Evolutionary conservation across 2,797 vertebrate genomes (phyloP), one percentile per base, ranked within the genome.

Genomic region (Phoxinus dragarum): DNA sequence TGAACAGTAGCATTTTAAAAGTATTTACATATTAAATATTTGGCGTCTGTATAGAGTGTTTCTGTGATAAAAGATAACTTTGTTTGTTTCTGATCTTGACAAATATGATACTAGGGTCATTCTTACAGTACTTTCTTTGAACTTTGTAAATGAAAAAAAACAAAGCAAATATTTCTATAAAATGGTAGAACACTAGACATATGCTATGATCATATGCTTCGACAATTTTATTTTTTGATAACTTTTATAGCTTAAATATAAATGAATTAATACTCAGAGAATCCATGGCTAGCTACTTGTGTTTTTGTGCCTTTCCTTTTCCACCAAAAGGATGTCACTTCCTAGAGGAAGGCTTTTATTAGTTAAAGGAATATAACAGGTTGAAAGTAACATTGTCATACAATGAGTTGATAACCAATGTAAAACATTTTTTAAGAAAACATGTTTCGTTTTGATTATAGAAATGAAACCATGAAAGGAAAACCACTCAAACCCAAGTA

Each of bases 21-120:
- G 11, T 40, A 59, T 76, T 76, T 76, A 36, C 42, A 27, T 83
- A 75, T 83, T 27, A 52, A 27, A 81, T 59, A 27, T 56, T 71
- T 56, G 5, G 1, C 8, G 1, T 27, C 52, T 31, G 5, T 44
- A 49, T 52, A 64, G 5, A 67, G 44, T 11, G 59, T 7, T 54
- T 17, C 47, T 52, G 8, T 36, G 34, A 12, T 17, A 8, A 44
- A 47, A 80, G 9, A 66, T 0, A 49, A 80, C 19, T 49, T 54
- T 69, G 27, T 42, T 56, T 56, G 52, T 42, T 16, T 80, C 14
- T 27, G 23, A 67, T n/a, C 27, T 36, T 80, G 12, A 49, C 19
- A 68, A 68, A 52, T 68, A 38, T n/a, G 42, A 80, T 31, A 61
- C 56, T 16, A 12, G 52, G 75, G 9, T 64, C 14, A 73, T 73